Conservation (phyloP, 2,113 vertebrate species). For the Phrynosoma blainvillii region DNA sequence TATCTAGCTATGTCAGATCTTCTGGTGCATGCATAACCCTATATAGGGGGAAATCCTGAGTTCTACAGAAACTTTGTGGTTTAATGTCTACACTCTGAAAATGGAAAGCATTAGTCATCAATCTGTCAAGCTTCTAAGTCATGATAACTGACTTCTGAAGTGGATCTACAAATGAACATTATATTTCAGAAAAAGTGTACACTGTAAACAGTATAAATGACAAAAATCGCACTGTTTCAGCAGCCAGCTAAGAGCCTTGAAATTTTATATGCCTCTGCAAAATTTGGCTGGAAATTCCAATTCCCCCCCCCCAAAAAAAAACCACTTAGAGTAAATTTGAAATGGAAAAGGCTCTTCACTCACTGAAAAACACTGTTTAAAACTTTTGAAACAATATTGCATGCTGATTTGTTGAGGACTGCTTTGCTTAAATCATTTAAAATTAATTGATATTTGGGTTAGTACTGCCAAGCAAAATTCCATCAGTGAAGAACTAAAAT, state of each 20-base stretch:
- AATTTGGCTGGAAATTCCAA: constrained; percentile 48
- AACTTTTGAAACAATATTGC: constrained; percentile 37
- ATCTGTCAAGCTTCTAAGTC: constrained; percentile 38
- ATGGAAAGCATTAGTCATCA: background rate
- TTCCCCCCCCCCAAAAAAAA: background rate
- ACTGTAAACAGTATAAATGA: constrained; percentile 56
- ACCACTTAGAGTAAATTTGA: constrained; percentile 45
- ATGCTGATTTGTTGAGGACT: constrained; percentile 36
- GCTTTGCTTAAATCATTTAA: constrained; percentile 50
- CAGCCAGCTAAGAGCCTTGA: constrained; percentile 32
- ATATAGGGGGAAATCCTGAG: constrained; percentile 39
- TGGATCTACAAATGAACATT: constrained; percentile 32
- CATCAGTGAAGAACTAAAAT: constrained; percentile 27
- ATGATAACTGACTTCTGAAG: constrained; percentile 34
- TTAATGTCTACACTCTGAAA: constrained; percentile 35
- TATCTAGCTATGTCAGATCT: constrained; percentile 44
- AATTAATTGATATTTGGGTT: constrained; percentile 44
- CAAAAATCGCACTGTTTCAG: constrained; percentile 36
- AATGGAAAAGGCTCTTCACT: constrained; percentile 54
- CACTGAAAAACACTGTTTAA: constrained; percentile 32
- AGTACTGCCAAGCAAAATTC: constrained; percentile 44
- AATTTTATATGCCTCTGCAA: background rate
- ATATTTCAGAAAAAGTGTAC: constrained; percentile 44
- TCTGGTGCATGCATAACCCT: constrained; percentile 28
- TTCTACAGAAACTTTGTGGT: constrained; percentile 30